Evolutionary conservation across 2,797 vertebrate species (phyloP).

Genomic region (Sylvilagus floridanus): DNA sequence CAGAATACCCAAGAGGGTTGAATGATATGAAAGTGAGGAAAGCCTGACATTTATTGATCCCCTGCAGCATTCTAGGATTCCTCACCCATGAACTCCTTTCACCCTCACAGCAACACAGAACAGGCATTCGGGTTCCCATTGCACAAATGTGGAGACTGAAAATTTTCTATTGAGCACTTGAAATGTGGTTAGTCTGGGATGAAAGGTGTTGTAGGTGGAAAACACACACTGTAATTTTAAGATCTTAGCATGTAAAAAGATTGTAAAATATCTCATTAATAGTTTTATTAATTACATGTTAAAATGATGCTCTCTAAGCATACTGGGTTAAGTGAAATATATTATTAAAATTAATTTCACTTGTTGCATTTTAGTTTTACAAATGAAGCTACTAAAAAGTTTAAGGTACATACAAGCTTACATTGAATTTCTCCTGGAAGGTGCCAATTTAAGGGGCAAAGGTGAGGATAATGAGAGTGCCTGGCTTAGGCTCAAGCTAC

Average conservation of each 20-base stretch:
- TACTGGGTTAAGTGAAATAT: not conserved
- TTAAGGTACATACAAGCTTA: not conserved
- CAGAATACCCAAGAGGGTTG: not conserved
- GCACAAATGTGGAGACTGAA: not conserved
- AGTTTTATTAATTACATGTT: slow-evolving; percentile 12
- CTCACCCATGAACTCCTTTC: not conserved
- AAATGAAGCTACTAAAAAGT: not conserved
- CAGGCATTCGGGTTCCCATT: not conserved
- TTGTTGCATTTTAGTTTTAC: slow-evolving; percentile 38
- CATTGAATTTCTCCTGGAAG: not conserved
- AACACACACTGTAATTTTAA: not conserved
- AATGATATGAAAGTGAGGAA: not conserved
- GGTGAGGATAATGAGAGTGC: not conserved
- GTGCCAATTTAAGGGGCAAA: not conserved
- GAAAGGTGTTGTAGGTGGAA: not conserved
- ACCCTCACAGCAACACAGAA: not conserved
- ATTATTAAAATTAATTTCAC: slow-evolving; percentile 21
- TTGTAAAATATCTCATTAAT: not conserved
- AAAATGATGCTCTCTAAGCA: not conserved
- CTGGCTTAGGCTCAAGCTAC: not conserved
- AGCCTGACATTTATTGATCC: not conserved
- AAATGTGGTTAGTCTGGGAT: not conserved
- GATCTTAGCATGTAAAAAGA: not conserved
- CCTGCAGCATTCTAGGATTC: not conserved
- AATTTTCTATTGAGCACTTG: not conserved